Base-by-base conservation (phyloP, 1,140 invertebrate species). In the Choristoneura fumiferana region DNA sequence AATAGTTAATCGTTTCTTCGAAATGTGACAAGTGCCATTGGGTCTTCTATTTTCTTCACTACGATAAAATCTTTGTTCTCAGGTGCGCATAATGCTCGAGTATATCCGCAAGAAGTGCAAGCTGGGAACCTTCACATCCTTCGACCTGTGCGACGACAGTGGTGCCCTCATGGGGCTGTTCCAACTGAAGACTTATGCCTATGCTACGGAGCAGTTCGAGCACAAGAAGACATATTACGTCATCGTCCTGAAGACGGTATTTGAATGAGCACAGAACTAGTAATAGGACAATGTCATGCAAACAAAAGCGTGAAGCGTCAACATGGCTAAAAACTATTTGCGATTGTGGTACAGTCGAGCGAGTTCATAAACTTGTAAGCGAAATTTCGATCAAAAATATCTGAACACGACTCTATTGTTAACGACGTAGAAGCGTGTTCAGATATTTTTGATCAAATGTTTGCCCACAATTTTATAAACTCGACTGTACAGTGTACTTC, bases 51-150 rank as follows among this genome's bases (percentile, higher is more conserved):
- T n/a, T n/a, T n/a, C n/a, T n/a, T n/a, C n/a, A n/a, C n/a, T n/a
- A n/a, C n/a, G n/a, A n/a, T n/a, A n/a, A n/a, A n/a, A n/a, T n/a
- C n/a, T n/a, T n/a, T n/a, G 14, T n/a, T 22, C 22, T 22, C 18
- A 49, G 43, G 43, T 49, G 9, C 43, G 43, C 34, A 73, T 84
- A 4, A 84, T 87, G 77, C 38, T 87, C 53, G 84, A 87, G 58
- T 87, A 81, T 15, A 84, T 87, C 8, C 57, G 84, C 52, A 81
- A 76, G 63, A 75, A 71, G 39, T 87, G 82, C 58, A 70, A 63
- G 35, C 56, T 87, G 1, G 84, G 72, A 0, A 58, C 58, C 0
- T 84, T 67, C 63, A 77, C 81, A 0, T 36, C 74, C n/a, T 87
- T 87, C 57, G 84, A 87, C 18, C 49, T 87, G 8, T 80, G 79